Percentiles rank a stretch among this genome's conserved stretches.
These are phyloP conservation scores for Cnemophilus loriae DNA, from an alignment of 2,113 vertebrate genomes.

Conservation along the genomic window DNA sequence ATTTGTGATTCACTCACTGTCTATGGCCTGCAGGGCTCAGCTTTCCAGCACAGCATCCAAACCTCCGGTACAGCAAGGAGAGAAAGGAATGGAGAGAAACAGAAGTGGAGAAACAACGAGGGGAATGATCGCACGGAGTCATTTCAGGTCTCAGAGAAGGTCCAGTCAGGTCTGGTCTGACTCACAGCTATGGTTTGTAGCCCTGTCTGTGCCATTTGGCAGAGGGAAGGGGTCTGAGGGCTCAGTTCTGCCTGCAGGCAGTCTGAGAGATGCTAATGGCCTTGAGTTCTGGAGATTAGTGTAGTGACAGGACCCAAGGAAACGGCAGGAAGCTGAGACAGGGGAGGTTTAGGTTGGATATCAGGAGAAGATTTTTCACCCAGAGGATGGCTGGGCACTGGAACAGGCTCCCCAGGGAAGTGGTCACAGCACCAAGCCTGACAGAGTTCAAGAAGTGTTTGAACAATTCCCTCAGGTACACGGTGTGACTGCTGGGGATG, in stretches of 20 bases:
- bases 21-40: background rate
- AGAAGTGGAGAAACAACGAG: background rate
- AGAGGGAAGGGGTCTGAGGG: background rate
- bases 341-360: background rate
- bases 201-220: accelerated
- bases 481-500: accelerated
- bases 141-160: background rate
- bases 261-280: background rate
- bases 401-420: background rate
- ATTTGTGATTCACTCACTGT: accelerated
- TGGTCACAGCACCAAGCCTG: background rate
- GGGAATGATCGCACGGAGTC: accelerated
- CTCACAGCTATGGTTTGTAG: background rate
- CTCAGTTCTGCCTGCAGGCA: accelerated
- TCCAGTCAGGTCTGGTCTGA: background rate
- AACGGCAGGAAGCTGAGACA: accelerated
- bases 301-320: background rate
- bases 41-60: background rate
- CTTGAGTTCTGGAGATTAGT: background rate
- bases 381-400: accelerated
- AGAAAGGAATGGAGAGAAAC: background rate
- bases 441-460: background rate
- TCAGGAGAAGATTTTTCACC: background rate
- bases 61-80: background rate
- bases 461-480: background rate